phyloP scores from a whole-genome alignment of 2,888 invertebrate species.

The Ariolimax columbianus region DNA sequence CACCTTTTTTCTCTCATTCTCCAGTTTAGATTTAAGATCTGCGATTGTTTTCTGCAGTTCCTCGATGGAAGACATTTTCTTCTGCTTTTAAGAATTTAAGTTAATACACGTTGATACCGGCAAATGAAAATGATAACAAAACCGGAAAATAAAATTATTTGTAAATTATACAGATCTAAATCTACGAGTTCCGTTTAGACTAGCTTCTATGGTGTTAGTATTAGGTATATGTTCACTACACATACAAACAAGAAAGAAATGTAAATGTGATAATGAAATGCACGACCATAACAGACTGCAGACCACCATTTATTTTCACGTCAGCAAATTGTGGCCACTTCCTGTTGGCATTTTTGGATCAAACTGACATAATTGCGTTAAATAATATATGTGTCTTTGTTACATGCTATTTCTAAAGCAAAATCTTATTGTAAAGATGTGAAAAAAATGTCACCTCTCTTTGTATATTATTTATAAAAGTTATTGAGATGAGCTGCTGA shows the following conservation, averaged over 20 bases:
- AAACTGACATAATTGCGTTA: too few relatives aligned
- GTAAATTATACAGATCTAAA: background rate
- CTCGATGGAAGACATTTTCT: conserved; percentile 78
- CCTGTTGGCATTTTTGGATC: background rate
- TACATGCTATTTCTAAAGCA: too few relatives aligned
- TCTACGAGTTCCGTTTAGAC: background rate
- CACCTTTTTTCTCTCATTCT: conserved; percentile 74
- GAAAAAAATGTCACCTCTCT: too few relatives aligned
- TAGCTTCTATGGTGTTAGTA: background rate
- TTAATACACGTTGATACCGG: background rate
- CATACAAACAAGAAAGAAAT: too few relatives aligned
- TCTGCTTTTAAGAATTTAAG: too few relatives aligned
- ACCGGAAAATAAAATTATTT: background rate
- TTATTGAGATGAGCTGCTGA: too few relatives aligned
- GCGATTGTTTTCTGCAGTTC: conserved; percentile 82
- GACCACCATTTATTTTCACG: background rate
- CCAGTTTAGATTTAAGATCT: conserved; percentile 81
- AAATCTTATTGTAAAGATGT: too few relatives aligned
- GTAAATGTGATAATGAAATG: background rate
- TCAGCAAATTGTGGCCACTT: conserved; percentile 21
- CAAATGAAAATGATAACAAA: background rate
- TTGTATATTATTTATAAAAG: too few relatives aligned
- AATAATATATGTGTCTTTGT: too few relatives aligned
- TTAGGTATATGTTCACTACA: background rate
- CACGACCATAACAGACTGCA: background rate